Percentiles rank a stretch among this genome's conserved stretches.
phyloP scores from a whole-genome alignment of 2,888 invertebrate genomes.

The Eucera pruinosa region DNA sequence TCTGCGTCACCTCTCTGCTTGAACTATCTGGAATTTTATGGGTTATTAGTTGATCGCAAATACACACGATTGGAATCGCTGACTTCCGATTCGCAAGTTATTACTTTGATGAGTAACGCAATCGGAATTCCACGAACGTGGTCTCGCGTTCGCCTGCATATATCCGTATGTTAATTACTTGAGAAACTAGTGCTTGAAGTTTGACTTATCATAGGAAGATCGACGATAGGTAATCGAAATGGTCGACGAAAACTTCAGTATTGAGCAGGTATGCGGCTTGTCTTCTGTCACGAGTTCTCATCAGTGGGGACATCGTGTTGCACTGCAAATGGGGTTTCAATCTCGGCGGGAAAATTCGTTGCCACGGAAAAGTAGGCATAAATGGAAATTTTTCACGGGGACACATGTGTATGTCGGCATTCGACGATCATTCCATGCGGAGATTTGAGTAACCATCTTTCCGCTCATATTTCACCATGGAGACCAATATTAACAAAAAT shows the following conservation, averaged over 20 bases:
- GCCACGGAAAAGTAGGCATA: constrained; percentile 34
- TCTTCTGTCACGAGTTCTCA: constrained; percentile 3
- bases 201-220: constrained; percentile 10
- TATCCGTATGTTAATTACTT: constrained; percentile 55
- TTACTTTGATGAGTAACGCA: constrained; percentile 41
- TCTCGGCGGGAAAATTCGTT: constrained; percentile 24
- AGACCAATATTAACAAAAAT: too few relatives aligned
- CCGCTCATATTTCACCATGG: too few relatives aligned
- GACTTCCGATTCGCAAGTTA: constrained; percentile 17
- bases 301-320: constrained; percentile 2
- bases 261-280: too few relatives aligned
- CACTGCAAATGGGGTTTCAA: constrained; percentile 12
- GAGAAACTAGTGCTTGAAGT: constrained; percentile 39
- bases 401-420: too few relatives aligned
- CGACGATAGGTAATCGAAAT: constrained; percentile 30
- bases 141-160: background rate
- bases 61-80: constrained; percentile 26
- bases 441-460: too few relatives aligned
- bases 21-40: background rate
- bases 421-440: too few relatives aligned
- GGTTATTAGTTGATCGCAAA: constrained; percentile 23
- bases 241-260: constrained; percentile 9
- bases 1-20: too few relatives aligned
- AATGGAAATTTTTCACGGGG: constrained; percentile 36
- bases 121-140: constrained; percentile 14